phyloP scores from a whole-genome alignment of 2,113 vertebrate species.

The Henicopernis longicauda region DNA sequence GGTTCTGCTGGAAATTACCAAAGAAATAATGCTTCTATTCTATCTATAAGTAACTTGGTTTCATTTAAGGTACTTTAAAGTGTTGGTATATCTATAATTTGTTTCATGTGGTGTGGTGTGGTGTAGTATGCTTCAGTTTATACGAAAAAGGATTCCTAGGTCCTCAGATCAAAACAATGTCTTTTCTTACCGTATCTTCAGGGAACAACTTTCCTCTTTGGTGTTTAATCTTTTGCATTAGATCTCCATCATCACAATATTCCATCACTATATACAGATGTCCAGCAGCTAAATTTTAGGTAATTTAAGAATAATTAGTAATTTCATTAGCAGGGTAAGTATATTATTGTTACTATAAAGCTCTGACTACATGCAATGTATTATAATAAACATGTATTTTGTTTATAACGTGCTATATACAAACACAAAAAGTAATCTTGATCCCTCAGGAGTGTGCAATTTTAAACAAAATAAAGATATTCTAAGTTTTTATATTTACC shows the following conservation, averaged over 20 bases:
- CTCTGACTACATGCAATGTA: background rate
- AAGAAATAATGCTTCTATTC: background rate
- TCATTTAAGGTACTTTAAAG: background rate
- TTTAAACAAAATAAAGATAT: background rate
- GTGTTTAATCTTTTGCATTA: conserved; percentile 83
- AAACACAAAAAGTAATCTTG: background rate
- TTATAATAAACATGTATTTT: background rate
- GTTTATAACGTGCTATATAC: background rate
- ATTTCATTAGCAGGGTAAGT: background rate
- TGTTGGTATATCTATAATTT: background rate
- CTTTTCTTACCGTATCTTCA: conserved; percentile 77
- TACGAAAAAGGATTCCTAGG: background rate
- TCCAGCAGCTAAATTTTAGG: conserved; percentile 73
- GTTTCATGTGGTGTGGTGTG: background rate
- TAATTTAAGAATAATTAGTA: conserved; percentile 31
- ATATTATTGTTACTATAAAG: background rate
- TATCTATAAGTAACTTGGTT: background rate
- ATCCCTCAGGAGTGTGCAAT: background rate
- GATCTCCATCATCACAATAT: conserved; percentile 88
- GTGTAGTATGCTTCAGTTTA: background rate
- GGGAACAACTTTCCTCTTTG: conserved; percentile 80
- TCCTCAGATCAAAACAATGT: background rate
- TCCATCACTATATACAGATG: conserved; percentile 92
- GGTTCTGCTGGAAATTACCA: background rate
- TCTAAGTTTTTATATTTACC: conserved; percentile 62